Base-by-base conservation (phyloP, 2,888 invertebrate species). In the Diaprepes abbreviatus region DNA sequence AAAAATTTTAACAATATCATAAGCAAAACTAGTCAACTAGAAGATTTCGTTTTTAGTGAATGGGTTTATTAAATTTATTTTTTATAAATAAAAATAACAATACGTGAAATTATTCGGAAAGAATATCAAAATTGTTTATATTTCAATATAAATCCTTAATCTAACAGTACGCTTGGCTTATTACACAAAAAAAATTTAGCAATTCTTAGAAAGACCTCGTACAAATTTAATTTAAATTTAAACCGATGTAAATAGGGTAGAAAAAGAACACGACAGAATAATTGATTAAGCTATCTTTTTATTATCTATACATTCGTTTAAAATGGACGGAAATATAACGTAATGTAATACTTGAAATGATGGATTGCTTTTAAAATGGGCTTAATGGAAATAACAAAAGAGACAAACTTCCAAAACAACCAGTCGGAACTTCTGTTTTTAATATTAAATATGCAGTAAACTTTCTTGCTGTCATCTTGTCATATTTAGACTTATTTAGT, bases 311-410 rank as follows among this genome's bases (percentile, higher is more conserved):
- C 35, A 31, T 55, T 31, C 35, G 54, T 43, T 58, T 58, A 24
- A 14, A 58, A 28, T 12, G 35, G 38, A 58, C 24, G 21, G 21
- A 52, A 52, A 52, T 52, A 52, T 52, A 58, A 40, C 5, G 58
- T 58, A 58, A 58, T 58, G 40, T 43, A 43, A 58, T 58, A 58
- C 43, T 40, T 40, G n/a, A 28, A 58, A 58, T 58, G 58, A 58
- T 58, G 28, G 58, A 58, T 58, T n/a, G 24, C 24, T 40, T 43
- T 58, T 45, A 24, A 45, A 45, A 24, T 24, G 12, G 12, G 1
- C 3, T 24, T 45, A 45, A 45, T 45, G 45, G 21, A 45, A 16
- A 38, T 16, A 14, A n/a, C 10, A 45, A 4, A 10, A 21, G 45
- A 45, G 45, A 45, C 24, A 24, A 24, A 45, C 45, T 24, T 12